phyloP scores from a whole-genome alignment of 2,888 invertebrate genomes.

The Yponomeuta plumbellus region DNA sequence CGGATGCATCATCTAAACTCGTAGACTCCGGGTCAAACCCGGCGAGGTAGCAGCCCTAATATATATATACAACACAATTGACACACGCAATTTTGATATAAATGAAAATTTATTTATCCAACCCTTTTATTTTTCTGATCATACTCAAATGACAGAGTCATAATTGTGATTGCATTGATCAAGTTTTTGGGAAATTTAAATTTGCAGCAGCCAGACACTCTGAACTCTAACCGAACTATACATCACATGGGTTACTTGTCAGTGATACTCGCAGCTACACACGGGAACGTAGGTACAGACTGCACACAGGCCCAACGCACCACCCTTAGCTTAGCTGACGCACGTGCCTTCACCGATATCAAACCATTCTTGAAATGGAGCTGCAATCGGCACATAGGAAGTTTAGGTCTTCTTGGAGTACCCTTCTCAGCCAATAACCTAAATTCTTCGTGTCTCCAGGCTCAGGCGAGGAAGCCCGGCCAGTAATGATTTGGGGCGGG shows the following conservation, averaged over 20 bases:
- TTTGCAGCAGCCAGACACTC: constrained; percentile 25
- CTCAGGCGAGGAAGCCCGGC: constrained; percentile 47
- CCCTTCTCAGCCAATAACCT: neutral
- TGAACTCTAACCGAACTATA: constrained; percentile 28
- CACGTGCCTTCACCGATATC: neutral
- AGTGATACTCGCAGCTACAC: constrained; percentile 42
- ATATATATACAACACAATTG: constrained; percentile 25
- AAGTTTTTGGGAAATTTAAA: neutral
- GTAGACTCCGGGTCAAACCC: too few relatives aligned
- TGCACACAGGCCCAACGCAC: constrained; percentile 46
- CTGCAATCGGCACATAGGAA: constrained; percentile 16
- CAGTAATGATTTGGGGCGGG: constrained; percentile 56
- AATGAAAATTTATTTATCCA: neutral
- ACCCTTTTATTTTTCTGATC: constrained; percentile 1
- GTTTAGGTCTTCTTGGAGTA: neutral
- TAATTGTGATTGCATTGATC: constrained; percentile 7
- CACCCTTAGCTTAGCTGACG: constrained; percentile 35
- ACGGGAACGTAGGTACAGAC: constrained; percentile 43
- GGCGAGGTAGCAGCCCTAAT: too few relatives aligned
- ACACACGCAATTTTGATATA: constrained; percentile 20
- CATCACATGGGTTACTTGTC: constrained; percentile 44
- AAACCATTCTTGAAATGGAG: constrained; percentile 5
- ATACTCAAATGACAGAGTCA: neutral
- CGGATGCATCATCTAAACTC: too few relatives aligned
- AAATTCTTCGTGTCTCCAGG: neutral